Evolutionary conservation across 64 coral and sea anemone genomes (phyloP).

Genomic region (Actinia tenebrosa): DNA sequence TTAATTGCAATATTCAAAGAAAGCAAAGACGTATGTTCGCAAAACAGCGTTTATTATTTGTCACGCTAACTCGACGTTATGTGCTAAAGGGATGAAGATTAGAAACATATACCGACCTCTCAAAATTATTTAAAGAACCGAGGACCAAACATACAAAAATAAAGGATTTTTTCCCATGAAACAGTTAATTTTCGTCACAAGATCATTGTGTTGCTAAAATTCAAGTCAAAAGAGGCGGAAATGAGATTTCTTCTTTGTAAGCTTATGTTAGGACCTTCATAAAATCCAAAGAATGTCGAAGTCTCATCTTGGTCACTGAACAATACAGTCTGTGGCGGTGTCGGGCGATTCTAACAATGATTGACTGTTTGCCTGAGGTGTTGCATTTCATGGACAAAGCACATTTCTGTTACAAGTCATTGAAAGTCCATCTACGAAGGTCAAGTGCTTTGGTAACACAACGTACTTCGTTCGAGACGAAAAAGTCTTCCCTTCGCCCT

Average conservation of each 20-base stretch:
- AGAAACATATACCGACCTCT: neutral
- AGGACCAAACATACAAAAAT: neutral
- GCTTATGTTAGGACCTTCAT: neutral
- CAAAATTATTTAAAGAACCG: neutral
- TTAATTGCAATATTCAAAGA: too few species aligned
- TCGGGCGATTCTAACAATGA: constrained; percentile 19
- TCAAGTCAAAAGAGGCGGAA: neutral
- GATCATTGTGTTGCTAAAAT: neutral
- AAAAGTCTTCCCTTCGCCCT: neutral
- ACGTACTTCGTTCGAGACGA: neutral
- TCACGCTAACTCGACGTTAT: neutral
- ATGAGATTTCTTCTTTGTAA: neutral
- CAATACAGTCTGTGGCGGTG: constrained; percentile 23
- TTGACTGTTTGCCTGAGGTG: constrained; percentile 14
- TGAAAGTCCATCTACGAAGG: neutral
- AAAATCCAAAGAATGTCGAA: neutral
- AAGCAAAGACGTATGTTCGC: too few species aligned
- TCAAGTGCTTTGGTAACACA: constrained; percentile 11
- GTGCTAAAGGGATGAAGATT: too few species aligned
- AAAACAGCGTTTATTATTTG: neutral
- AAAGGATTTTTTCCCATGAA: neutral
- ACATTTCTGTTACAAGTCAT: constrained; percentile 20
- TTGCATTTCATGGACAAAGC: constrained; percentile 31
- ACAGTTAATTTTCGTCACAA: neutral
- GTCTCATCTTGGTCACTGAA: constrained; percentile 8